Conservation (phyloP, 2,797 vertebrate genomes). For the Lepus oiostolus region DNA sequence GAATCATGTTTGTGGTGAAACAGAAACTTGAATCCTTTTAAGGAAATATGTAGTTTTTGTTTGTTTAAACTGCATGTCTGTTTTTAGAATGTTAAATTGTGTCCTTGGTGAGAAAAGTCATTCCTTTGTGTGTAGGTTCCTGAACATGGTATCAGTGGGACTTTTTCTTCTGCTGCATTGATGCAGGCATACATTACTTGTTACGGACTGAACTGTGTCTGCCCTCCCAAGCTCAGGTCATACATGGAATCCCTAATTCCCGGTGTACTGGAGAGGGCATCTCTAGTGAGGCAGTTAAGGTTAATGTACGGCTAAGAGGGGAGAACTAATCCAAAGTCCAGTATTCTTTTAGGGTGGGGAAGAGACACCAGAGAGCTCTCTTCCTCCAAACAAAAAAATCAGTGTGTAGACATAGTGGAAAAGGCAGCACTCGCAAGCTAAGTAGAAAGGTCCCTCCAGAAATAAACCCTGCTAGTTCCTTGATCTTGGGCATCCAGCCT, state of each 20-base stretch:
- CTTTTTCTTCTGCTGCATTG: background rate
- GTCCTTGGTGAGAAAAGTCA: background rate
- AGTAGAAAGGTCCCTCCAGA: background rate
- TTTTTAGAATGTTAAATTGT: background rate
- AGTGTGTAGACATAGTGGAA: rapidly evolving
- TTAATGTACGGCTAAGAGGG: background rate
- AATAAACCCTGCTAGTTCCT: background rate
- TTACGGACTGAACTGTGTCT: background rate
- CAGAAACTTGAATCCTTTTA: background rate
- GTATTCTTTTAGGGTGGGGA: background rate
- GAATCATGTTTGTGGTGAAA: background rate
- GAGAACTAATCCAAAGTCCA: background rate
- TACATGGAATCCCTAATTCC: background rate
- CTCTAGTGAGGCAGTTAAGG: background rate
- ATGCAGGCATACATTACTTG: background rate
- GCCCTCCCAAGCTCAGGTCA: background rate
- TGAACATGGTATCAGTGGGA: background rate
- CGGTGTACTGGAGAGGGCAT: background rate
- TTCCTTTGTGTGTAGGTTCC: background rate
- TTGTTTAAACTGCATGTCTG: background rate
- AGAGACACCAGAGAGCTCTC: background rate
- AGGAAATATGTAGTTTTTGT: background rate
- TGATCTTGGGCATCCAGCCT: background rate
- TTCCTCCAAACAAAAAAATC: background rate
- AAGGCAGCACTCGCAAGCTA: background rate